Percentiles rank a stretch among this genome's conserved stretches.
phyloP scores from a whole-genome alignment of 2,797 vertebrate genomes.

The Gorsachius magnificus region DNA sequence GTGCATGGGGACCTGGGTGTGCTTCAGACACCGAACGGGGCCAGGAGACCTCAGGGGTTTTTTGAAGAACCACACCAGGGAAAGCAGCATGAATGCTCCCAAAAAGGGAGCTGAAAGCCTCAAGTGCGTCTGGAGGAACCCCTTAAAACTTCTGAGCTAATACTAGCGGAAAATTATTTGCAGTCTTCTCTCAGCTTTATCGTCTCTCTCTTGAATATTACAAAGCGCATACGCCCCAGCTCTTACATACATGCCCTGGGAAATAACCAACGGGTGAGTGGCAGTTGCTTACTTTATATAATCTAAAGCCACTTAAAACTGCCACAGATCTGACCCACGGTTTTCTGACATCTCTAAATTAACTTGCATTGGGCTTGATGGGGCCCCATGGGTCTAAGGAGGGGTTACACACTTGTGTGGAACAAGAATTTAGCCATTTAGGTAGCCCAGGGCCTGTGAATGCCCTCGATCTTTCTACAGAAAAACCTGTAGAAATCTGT shows the following conservation, averaged over 20 bases:
- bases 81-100: neutral
- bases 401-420: neutral
- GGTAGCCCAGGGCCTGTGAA: neutral
- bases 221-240: neutral
- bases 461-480: neutral
- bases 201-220: neutral
- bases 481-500: neutral
- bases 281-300: neutral
- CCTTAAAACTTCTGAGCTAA: neutral
- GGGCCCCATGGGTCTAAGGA: neutral
- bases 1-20: accelerated
- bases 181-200: neutral
- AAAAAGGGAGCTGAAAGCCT: neutral
- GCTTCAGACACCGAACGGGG: neutral
- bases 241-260: neutral
- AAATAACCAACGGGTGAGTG: neutral
- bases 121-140: neutral
- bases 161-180: neutral
- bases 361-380: neutral
- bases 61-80: neutral
- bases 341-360: neutral
- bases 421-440: neutral
- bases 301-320: neutral
- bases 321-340: neutral
- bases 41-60: neutral